Base-by-base conservation (phyloP, 2,888 invertebrate genomes). In the Gortyna flavago region DNA sequence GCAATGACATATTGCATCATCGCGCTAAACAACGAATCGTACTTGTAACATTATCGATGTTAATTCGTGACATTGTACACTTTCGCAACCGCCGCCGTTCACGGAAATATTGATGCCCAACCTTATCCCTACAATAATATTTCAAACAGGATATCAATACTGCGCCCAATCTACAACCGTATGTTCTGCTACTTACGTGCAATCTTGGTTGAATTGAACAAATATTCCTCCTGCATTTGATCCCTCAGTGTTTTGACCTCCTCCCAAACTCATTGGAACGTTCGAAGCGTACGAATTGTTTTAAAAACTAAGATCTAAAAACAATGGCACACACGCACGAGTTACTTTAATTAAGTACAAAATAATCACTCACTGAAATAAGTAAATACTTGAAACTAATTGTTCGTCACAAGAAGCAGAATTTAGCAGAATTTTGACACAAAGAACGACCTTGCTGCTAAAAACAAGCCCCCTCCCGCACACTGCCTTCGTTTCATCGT, bases 181-280 rank as follows among this genome's bases (percentile, higher is more conserved):
- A 80, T 79, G 71, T 54, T 75, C 41, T 38, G 67, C 66, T 86
- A 98, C 99, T 98, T 98, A 99, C 99, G 99, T 98, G 97, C 98
- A 98, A 96, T 99, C 99, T 96, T 99, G 99, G 96, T 99, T 99
- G 95, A 99, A 99, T 97, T 99, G 99, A 91, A 99, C 99, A 96
- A 99, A 99, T 96, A 98, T 98, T 95, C 98, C 98, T 96, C 98
- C 98, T 96, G 97, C 98, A 97, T 98, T 97, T 94, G 98, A 97
- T 96, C 98, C 98, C 94, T 97, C 97, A 93, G 97, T 97, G 93
- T 97, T 97, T 96, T 97, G 97, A 92, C 94, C 95, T 96, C 97
- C 97, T 97, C 98, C 97, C 97, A 98, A 98, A 98, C 98, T 98
- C 98, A 98, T 98, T 97, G 98, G 98, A 97, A 97, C 97, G 97